Base-by-base conservation (phyloP, 92 coral and sea anemone species). In the Palythoa heliodiscus region DNA sequence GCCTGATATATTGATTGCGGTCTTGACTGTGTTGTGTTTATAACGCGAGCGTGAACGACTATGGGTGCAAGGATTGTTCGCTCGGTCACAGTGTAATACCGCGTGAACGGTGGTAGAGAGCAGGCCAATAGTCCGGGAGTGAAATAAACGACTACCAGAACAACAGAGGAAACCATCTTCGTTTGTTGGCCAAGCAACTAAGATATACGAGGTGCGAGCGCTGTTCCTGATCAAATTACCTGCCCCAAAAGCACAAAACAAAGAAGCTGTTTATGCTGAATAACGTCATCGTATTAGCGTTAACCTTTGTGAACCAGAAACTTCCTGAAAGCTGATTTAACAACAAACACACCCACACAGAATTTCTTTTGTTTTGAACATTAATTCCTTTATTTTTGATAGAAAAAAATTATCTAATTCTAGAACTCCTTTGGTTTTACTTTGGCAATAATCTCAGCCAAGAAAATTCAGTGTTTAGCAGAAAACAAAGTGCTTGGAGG, bases 61-160 rank as follows among this genome's bases (percentile, higher is more conserved):
- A 92, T 87, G 6, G 98, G 98, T 40, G 98, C 95, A 22, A 95
- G 91, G 67, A 92, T 66, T 9, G 98, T 75, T 1, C 95, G 94
- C 74, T 94, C 88, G 4, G 91, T 92, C 22, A 89, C 60, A 39
- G 82, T 47, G 52, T 90, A 93, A 48, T 7, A 66, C 20, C 73
- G 78, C 11, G 87, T 83, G 66, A 63, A 73, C 14, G 93, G 93
- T 24, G 77, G 77, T 8, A 91, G 39, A 7, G 93, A 90, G 72
- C 93, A 93, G n/a, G 91, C 75, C 35, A 67, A 73, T 48, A 82
- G 25, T 53, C 88, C 88, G 47, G 71, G 73, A 29, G 64, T 60
- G 22, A 85, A 54, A 39, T 19, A 43, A 38, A 72, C 53, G 10
- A 83, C 52, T 19, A 25, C 76, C 3, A 72, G 54, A 19, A 72